Evolutionary conservation across 2,888 invertebrate species (phyloP), one percentile per base, ranked within the genome.

Genomic region (Cheilosia variabilis): DNA sequence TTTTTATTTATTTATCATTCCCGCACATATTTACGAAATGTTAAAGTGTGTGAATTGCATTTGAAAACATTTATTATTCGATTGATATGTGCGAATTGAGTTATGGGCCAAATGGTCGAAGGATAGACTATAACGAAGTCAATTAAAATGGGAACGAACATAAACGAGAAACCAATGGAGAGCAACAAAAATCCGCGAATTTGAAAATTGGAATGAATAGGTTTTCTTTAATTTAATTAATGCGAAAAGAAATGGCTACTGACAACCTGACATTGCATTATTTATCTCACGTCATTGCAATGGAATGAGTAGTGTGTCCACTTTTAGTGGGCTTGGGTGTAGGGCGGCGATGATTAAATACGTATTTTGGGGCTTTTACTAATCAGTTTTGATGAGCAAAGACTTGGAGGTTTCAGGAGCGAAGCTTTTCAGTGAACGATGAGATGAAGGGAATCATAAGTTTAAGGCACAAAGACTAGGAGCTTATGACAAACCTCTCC

Each of bases 21-120:
- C 57, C 55, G 69, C 6, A 9, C 2, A 13, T 68, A 62, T 66
- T 73, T 80, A 62, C 52, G 80, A 62, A 73, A 73, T 68, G 22
- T 62, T 80, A 27, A 47, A 80, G 73, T 73, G 62, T 72, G 77
- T 68, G 72, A 78, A 83, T 78, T 79, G 73, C 68, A 79, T 78
- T 84, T 69, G 58, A 47, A 65, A 58, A 73, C 63, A 79, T 68
- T 58, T 78, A 62, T 75, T 52, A 52, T 75, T 78, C 53, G 58
- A 75, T 69, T 69, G 68, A 78, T 73, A 62, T 24, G 63, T 65
- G 83, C 34, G 68, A 57, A 84, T 78, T 73, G 78, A 79, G 69
- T 75, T 73, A 75, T 73, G 76, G 65, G 24, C 50, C 58, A 13
- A 43, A 31, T 47, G 41, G 41, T 43, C 9, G 57, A 41, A 10